Evolutionary conservation across 2,888 invertebrate genomes (phyloP).

Genomic region (Anticlea derivata): DNA sequence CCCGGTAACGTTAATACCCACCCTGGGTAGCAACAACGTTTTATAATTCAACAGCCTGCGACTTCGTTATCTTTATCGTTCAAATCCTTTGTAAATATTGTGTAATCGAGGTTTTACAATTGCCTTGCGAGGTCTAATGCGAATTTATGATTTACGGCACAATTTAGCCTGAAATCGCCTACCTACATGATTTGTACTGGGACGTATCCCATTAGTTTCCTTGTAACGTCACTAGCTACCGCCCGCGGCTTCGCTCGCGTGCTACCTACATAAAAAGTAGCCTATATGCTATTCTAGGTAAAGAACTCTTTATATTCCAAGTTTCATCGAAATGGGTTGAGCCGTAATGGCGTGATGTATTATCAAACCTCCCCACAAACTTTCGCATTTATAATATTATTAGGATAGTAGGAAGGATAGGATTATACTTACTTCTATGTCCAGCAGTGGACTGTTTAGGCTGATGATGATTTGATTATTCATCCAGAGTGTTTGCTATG

Average conservation of each 20-base stretch:
- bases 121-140: constrained; percentile 29
- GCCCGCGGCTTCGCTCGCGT: too few relatives aligned
- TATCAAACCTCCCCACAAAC: too few relatives aligned
- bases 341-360: too few relatives aligned
- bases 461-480: constrained; percentile 3
- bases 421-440: too few relatives aligned
- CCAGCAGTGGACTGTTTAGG: too few relatives aligned
- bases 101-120: constrained; percentile 21
- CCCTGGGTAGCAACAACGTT: constrained; percentile 21
- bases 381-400: too few relatives aligned
- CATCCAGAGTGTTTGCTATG: background rate
- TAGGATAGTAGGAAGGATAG: too few relatives aligned
- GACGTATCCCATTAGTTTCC: constrained; percentile 3
- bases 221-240: too few relatives aligned
- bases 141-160: constrained; percentile 9
- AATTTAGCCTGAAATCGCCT: background rate
- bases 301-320: too few relatives aligned
- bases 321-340: too few relatives aligned
- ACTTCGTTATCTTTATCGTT: constrained; percentile 32
- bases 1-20: constrained; percentile 17
- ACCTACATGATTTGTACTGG: constrained; percentile 2
- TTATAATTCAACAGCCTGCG: constrained; percentile 31
- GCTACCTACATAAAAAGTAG: too few relatives aligned
- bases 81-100: constrained; percentile 29
- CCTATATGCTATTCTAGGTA: too few relatives aligned